These are phyloP conservation scores for Aporophyla nigra DNA, from an alignment of 2,888 invertebrate genomes.

Conservation along the genomic window DNA sequence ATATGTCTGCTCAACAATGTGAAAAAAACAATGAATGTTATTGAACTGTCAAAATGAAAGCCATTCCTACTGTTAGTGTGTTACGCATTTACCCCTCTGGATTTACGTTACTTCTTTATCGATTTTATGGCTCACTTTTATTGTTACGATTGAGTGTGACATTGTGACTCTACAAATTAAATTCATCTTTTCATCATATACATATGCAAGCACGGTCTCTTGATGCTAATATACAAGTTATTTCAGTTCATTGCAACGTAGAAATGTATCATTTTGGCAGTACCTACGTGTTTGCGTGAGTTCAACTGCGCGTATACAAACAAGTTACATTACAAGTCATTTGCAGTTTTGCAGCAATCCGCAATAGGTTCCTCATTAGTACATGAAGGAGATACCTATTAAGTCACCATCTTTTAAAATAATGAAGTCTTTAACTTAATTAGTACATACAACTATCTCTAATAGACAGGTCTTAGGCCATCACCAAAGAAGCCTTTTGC, in stretches of 20 bases:
- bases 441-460: neutral
- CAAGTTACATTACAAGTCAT: slow-evolving; percentile 39
- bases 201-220: neutral
- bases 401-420: neutral
- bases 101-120: neutral
- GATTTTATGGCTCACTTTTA: neutral
- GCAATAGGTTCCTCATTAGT: slow-evolving; percentile 18
- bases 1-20: too few relatives aligned
- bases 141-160: neutral
- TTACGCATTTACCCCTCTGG: neutral
- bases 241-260: slow-evolving; percentile 9
- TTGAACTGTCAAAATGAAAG: too few relatives aligned
- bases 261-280: slow-evolving; percentile 36
- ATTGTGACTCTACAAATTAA: neutral
- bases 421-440: neutral
- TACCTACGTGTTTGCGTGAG: slow-evolving; percentile 34
- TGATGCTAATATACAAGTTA: slow-evolving; percentile 16
- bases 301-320: slow-evolving; percentile 57
- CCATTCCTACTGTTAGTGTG: too few relatives aligned
- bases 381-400: slow-evolving; percentile 28
- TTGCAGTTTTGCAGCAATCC: slow-evolving; percentile 18
- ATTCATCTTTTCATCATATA: neutral
- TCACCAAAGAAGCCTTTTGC: neutral
- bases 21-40: too few relatives aligned
- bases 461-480: neutral